phyloP scores from a whole-genome alignment of 2,113 vertebrate species.

The Aspidoscelis tigris region DNA sequence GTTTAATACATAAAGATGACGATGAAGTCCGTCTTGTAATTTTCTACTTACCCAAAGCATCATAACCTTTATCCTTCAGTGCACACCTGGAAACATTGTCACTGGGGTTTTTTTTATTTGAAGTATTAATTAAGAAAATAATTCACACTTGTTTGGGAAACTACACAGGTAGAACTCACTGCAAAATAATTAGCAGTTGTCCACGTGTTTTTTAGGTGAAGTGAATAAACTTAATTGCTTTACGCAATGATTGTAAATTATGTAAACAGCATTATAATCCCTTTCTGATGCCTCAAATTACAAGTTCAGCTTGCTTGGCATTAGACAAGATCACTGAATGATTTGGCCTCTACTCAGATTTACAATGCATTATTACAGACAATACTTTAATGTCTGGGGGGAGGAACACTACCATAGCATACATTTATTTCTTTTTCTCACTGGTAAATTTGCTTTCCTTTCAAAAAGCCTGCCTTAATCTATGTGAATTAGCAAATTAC shows the following conservation, averaged over 20 bases:
- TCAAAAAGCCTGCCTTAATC: too few relatives aligned
- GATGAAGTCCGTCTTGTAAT: slow-evolving; percentile 1
- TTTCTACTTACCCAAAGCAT: neutral
- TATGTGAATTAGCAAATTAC: too few relatives aligned
- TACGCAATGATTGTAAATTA: neutral
- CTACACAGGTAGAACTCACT: neutral
- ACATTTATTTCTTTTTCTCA: too few relatives aligned
- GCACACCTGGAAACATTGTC: neutral
- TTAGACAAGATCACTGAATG: neutral
- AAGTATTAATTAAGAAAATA: slow-evolving; percentile 10
- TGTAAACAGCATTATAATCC: neutral
- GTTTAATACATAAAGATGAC: neutral
- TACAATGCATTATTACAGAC: neutral
- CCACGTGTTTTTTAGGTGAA: neutral
- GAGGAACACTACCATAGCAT: too few relatives aligned
- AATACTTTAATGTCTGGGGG: neutral
- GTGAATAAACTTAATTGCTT: neutral
- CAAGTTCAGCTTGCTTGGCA: neutral
- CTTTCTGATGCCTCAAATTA: slow-evolving; percentile 5
- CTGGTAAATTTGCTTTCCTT: too few relatives aligned
- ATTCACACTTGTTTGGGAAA: neutral
- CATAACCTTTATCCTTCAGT: neutral
- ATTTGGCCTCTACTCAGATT: neutral
- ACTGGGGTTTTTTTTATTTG: neutral
- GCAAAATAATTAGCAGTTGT: slow-evolving; percentile 11